Percentiles rank a stretch among this genome's conserved stretches.
phyloP scores from a whole-genome alignment of 23 tunicate species.

The Ciona savignyi region DNA sequence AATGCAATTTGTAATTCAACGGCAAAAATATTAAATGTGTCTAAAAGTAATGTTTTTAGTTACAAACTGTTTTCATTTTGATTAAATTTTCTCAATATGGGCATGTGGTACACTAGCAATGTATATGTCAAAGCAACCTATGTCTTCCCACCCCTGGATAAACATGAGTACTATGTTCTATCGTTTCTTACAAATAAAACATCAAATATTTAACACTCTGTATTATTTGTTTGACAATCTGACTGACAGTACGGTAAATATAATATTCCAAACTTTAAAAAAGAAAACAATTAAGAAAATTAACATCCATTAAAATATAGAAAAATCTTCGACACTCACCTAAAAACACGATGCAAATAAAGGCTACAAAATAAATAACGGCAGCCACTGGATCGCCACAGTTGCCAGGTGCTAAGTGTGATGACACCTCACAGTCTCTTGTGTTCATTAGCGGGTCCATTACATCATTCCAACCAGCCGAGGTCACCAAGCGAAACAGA shows the following conservation, averaged over 20 bases:
- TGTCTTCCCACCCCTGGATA: too few relatives aligned
- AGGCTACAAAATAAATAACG: slow-evolving; percentile 59
- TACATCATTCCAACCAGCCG: slow-evolving; percentile 97
- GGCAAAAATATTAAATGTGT: too few relatives aligned
- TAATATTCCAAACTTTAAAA: neutral
- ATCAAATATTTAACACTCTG: too few relatives aligned
- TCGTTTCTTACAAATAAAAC: too few relatives aligned
- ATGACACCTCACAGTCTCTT: neutral
- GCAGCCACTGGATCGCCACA: slow-evolving; percentile 72
- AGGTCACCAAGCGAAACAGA: slow-evolving; percentile 78
- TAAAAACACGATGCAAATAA: slow-evolving; percentile 75
- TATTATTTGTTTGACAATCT: too few relatives aligned
- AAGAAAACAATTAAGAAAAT: neutral
- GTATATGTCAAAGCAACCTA: too few relatives aligned
- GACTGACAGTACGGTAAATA: too few relatives aligned
- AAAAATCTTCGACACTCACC: slow-evolving; percentile 30
- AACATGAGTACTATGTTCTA: too few relatives aligned
- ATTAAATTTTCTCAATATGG: too few relatives aligned
- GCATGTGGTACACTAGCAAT: too few relatives aligned
- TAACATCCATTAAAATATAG: too few relatives aligned
- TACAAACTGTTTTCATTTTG: neutral
- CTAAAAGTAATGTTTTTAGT: too few relatives aligned
- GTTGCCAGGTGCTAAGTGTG: slow-evolving; percentile 12
- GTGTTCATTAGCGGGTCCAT: slow-evolving; percentile 89
- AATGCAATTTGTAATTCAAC: neutral